phyloP scores from a whole-genome alignment of 2,797 vertebrate genomes.

The Poecile montanus region DNA sequence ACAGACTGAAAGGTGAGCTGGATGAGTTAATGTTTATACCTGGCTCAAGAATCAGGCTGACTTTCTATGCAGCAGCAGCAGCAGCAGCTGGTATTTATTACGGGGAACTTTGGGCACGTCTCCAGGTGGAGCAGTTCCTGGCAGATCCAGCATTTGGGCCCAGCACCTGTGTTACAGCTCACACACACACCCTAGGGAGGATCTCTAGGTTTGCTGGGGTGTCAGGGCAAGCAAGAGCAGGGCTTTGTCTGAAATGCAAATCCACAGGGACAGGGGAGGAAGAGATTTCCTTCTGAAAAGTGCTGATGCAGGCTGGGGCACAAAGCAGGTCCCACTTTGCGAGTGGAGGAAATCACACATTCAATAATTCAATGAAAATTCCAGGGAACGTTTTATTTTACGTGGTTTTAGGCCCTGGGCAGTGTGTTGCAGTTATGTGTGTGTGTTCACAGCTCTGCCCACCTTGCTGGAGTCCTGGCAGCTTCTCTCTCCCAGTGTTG shows the following conservation, averaged over 20 bases:
- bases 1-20: background rate
- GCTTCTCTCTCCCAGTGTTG: background rate
- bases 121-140: background rate
- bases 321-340: background rate
- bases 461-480: background rate
- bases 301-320: background rate
- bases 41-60: background rate
- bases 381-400: background rate
- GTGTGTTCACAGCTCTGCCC: background rate
- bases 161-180: background rate
- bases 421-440: background rate
- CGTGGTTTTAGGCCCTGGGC: background rate
- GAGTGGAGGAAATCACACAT: background rate
- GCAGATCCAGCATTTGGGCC: background rate
- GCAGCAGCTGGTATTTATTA: conserved; percentile 33
- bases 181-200: background rate
- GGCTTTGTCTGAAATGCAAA: conserved; percentile 7
- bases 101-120: background rate
- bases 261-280: background rate
- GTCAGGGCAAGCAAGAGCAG: background rate
- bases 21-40: conserved; percentile 31
- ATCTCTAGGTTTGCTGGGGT: background rate
- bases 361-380: background rate
- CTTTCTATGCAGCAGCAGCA: conserved; percentile 22
- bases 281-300: conserved; percentile 4